Percentiles rank a stretch among this genome's conserved stretches.
Conservation (phyloP, 1,140 invertebrate species). For the Drosophila neocordata region DNA sequence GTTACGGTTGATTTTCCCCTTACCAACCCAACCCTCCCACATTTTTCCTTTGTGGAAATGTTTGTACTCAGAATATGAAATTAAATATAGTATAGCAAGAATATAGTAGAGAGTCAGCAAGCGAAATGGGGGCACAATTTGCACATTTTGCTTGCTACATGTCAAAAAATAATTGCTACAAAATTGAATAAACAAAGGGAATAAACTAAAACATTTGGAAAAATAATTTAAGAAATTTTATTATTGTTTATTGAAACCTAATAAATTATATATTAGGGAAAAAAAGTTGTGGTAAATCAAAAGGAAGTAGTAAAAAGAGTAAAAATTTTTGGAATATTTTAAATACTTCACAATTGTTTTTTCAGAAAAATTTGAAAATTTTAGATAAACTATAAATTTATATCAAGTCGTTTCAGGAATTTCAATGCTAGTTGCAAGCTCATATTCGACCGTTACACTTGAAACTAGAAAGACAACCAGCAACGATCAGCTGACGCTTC, state of each 20-base stretch:
- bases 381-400: too few relatives aligned
- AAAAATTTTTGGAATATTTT: too few relatives aligned
- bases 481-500: too few relatives aligned
- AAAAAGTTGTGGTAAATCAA: too few relatives aligned
- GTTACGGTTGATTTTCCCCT: neutral
- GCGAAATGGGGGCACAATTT: neutral
- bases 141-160: neutral
- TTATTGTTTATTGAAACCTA: neutral
- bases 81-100: neutral
- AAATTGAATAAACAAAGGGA: neutral
- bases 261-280: neutral
- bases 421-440: too few relatives aligned
- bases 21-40: neutral
- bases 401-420: too few relatives aligned
- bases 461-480: too few relatives aligned
- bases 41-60: neutral
- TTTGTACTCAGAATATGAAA: slow-evolving; percentile 3
- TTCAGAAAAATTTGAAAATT: too few relatives aligned
- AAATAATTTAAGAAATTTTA: neutral
- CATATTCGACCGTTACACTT: too few relatives aligned
- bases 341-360: too few relatives aligned
- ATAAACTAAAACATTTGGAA: neutral
- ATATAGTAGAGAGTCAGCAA: neutral
- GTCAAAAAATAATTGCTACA: slow-evolving; percentile 1
- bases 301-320: too few relatives aligned